Evolutionary conservation across 2,113 vertebrate species (phyloP), one percentile per base, ranked within the genome.

Genomic region (Hipposideros armiger): DNA sequence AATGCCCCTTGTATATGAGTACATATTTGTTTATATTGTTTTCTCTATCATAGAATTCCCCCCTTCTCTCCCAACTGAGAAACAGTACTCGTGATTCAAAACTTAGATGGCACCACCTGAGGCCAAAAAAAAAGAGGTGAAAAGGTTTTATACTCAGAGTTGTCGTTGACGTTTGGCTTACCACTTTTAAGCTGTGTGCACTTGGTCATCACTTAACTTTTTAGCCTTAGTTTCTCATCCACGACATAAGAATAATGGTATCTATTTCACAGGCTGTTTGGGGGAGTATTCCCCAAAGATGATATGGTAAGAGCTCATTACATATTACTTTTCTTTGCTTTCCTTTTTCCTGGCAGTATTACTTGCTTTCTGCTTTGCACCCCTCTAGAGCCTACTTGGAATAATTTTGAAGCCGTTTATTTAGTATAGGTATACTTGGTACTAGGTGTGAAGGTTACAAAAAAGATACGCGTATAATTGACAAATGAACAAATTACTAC

Each of bases 241-340:
- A 58, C 80, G 36, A 86, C 64, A 73, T 62, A 54, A 89, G 22
- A 93, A 66, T 76, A 47, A 81, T 82, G 42, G 62, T 56, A n/a
- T 58, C 26, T 50, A 96, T 26, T 47, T 87, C 45, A 24, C 10
- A 80, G 32, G 17, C 9, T 78, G 30, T 77, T 78, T 66, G 24
- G 45, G 15, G 62, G 28, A 56, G 15, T 58, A 20, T 66, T 50
- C 47, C 47, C 11, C 10, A 50, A 47, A 82, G 2, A 62, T 91
- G 17, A 64, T 83, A 56, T 20, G 14, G 11, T 47, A 72, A 90
- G 40, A 56, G 19, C 6, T 86, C 11, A 45, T 64, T 77, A 66
- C 10, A 74, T 56, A 28, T 42, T 54, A 45, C 74, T 96, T 92
- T 67, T 69, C n/a, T 84, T 76, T 86, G 22, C 77, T 88, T 94